Percentiles rank a stretch among this genome's conserved stretches.
phyloP scores from a whole-genome alignment of 2,113 vertebrate genomes.

The Lepidothrix coronata region DNA sequence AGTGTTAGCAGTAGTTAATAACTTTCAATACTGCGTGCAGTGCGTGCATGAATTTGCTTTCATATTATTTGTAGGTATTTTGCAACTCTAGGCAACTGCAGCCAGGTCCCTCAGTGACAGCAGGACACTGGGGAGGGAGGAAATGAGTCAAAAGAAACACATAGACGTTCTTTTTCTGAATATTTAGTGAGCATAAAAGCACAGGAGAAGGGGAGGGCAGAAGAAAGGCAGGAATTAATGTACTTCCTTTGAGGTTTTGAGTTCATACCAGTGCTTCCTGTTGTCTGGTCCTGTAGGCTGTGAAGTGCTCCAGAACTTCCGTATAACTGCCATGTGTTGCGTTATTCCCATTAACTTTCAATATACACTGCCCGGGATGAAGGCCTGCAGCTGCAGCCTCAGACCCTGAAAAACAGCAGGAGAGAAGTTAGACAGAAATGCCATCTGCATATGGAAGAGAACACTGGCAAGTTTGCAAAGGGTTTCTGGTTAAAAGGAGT shows the following conservation, averaged over 20 bases:
- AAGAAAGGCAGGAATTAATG: neutral
- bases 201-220: neutral
- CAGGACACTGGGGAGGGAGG: neutral
- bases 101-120: neutral
- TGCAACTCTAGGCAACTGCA: neutral
- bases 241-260: neutral
- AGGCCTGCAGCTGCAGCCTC: slow-evolving; percentile 86
- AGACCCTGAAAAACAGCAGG: slow-evolving; percentile 76
- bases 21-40: neutral
- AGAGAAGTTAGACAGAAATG: neutral
- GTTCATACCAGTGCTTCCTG: slow-evolving; percentile 75
- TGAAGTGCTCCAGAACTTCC: slow-evolving; percentile 92
- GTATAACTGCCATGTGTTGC: slow-evolving; percentile 76
- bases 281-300: slow-evolving; percentile 78
- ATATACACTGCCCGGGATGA: slow-evolving; percentile 90
- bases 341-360: slow-evolving; percentile 92
- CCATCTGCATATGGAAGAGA: neutral
- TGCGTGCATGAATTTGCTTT: neutral
- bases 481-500: neutral
- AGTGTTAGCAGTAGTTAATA: neutral
- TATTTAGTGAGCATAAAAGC: neutral
- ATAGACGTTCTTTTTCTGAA: neutral
- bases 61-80: neutral
- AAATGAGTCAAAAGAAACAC: neutral
- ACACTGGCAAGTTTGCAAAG: neutral